phyloP scores from a whole-genome alignment of 2,797 vertebrate genomes.

The Lindbergichthys nudifrons region DNA sequence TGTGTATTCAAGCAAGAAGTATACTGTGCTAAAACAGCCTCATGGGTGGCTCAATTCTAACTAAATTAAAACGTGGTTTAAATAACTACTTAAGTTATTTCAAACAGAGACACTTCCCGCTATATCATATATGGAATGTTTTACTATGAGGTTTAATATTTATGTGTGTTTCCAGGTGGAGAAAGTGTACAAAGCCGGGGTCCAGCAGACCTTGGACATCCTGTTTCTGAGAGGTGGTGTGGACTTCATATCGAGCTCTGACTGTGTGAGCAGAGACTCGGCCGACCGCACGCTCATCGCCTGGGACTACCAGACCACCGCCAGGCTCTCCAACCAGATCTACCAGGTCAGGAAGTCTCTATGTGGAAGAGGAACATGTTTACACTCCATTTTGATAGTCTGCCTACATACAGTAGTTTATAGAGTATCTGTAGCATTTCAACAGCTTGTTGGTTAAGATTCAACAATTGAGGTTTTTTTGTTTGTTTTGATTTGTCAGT shows the following conservation, averaged over 20 bases:
- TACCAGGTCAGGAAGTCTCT: conserved; percentile 89
- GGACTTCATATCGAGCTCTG: conserved; percentile 93
- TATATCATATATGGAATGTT: background rate
- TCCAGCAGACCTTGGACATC: conserved; percentile 95
- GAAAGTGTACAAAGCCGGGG: conserved; percentile 89
- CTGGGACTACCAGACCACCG: conserved; percentile 94
- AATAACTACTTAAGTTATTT: background rate
- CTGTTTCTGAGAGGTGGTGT: conserved; percentile 90
- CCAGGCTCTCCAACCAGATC: conserved; percentile 97
- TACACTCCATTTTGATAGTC: too few relatives aligned
- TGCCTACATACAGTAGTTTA: too few relatives aligned
- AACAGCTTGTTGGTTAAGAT: too few relatives aligned
- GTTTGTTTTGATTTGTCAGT: too few relatives aligned
- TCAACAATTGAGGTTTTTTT: too few relatives aligned
- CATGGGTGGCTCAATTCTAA: background rate
- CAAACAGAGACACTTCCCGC: background rate
- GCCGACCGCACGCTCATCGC: conserved; percentile 95
- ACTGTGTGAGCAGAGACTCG: conserved; percentile 95
- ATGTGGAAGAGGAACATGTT: background rate
- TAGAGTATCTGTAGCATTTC: too few relatives aligned
- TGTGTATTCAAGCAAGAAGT: background rate
- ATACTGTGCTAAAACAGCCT: background rate
- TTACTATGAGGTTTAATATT: background rate
- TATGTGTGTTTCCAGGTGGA: conserved; percentile 82
- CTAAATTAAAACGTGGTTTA: background rate